Base-by-base conservation (phyloP, 2,888 invertebrate genomes). In the Pseudoips prasinana region DNA sequence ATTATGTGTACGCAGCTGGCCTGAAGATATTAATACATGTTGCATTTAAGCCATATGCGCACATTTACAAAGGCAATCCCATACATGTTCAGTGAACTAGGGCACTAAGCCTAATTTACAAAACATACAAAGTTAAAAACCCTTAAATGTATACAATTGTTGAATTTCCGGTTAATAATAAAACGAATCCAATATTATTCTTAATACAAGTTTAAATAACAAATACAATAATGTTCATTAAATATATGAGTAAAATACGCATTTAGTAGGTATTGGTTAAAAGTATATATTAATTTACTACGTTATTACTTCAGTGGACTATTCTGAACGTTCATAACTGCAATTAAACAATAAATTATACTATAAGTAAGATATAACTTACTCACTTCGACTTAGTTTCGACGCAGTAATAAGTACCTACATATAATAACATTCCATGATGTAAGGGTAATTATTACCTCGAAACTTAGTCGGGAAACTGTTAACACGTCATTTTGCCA, bases 191-290 rank as follows among this genome's bases (percentile, higher is more conserved):
- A 53, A 50, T 54, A 14, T 3, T 46, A 48, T 51, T 43, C 31
- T 46, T 59, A 59, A 59, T 39, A 47, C 42, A 35, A 43, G 33
- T 54, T 54, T 46, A 47, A 56, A 56, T 44, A 55, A 55, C 54
- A 49, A 53, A 41, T 54, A 58, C 27, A 52, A 53, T 39, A 39
- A 27, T 40, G 28, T 48, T 47, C 38, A 29, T 45, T 53, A 39
- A 42, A 41, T 55, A 49, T 25, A 35, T 41, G 58, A 39, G 39
- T 58, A 49, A 54, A 38, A 45, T 48, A 38, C 10, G 22, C 30
- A 20, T 35, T 33, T 20, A 27, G 50, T 28, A 5, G 17, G 20
- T 34, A 34, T 9, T 26, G 22, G 36, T 43, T 51, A 46, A 37
- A 50, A 36, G 18, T 50, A 30, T 24, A 29, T 52, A 26, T 31